Percentiles rank a stretch among this genome's conserved stretches.
phyloP scores from a whole-genome alignment of 2,888 invertebrate species.

The Galerucella calmariensis region DNA sequence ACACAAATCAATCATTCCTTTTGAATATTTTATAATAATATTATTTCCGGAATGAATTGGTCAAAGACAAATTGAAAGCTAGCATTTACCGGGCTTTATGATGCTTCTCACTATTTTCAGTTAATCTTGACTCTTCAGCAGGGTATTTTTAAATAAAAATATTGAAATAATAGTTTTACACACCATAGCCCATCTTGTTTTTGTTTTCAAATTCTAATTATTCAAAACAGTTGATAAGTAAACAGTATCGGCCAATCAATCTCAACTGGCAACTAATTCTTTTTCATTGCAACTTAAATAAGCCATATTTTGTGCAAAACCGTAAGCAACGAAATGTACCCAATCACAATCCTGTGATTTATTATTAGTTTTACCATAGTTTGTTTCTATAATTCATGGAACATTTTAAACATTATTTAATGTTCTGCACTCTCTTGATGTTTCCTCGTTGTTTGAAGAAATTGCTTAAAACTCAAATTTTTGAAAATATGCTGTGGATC shows the following conservation, averaged over 20 bases:
- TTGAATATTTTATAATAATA: too few relatives aligned
- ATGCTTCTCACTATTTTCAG: conserved; percentile 21
- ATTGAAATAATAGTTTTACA: conserved; percentile 17
- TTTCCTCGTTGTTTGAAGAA: background rate
- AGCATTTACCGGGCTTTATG: conserved; percentile 23
- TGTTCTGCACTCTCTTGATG: background rate
- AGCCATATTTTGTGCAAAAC: background rate
- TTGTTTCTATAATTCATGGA: background rate
- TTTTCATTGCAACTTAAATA: background rate
- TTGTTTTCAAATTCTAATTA: conserved; percentile 41
- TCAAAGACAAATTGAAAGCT: conserved; percentile 2
- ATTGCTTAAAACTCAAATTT: too few relatives aligned
- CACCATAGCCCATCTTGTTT: conserved; percentile 39
- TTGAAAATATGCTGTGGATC: too few relatives aligned
- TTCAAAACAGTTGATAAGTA: conserved; percentile 2
- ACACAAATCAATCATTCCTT: background rate
- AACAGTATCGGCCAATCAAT: conserved; percentile 1
- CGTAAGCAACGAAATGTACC: background rate
- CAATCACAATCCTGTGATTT: background rate
- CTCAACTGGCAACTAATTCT: background rate
- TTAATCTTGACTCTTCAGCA: conserved; percentile 30
- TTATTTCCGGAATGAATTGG: background rate
- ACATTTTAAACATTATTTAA: background rate
- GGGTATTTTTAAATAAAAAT: conserved; percentile 31
- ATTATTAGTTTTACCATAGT: background rate